phyloP scores from a whole-genome alignment of 2,113 vertebrate species.

The Petrocephalus zakoni region DNA sequence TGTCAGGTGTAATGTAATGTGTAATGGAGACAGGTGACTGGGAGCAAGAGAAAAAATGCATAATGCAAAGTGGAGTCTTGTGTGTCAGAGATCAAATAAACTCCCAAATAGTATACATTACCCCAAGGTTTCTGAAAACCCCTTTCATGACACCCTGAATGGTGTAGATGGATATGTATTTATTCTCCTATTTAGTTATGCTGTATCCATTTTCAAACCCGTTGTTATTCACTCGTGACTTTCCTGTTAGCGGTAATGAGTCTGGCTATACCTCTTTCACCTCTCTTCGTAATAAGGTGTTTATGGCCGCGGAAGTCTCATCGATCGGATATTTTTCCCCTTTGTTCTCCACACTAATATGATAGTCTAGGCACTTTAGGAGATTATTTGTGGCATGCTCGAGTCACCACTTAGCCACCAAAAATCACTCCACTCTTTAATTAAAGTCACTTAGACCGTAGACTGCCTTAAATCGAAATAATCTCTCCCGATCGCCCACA shows the following conservation, averaged over 20 bases:
- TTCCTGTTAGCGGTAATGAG: background rate
- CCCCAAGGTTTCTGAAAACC: background rate
- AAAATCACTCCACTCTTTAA: background rate
- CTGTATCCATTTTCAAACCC: background rate
- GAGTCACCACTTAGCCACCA: background rate
- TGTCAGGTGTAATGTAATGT: constrained; percentile 11
- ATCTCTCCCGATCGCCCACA: background rate
- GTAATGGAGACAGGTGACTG: constrained; percentile 19
- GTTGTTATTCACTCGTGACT: background rate
- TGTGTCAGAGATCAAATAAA: constrained; percentile 13
- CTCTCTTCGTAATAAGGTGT: background rate
- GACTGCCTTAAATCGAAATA: background rate
- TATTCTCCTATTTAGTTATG: background rate
- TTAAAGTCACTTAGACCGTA: background rate
- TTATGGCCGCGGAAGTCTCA: background rate
- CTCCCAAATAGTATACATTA: background rate
- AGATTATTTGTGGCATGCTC: background rate
- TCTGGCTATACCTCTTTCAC: background rate
- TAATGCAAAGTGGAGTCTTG: constrained; percentile 24
- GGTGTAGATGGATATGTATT: background rate
- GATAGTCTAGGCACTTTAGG: background rate
- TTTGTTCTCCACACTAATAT: background rate
- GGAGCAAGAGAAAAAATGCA: constrained; percentile 3
- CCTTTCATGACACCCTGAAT: background rate
- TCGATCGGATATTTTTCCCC: background rate